Base-by-base conservation (phyloP, 2,797 vertebrate genomes). In the Rhadinocentrus ornatus region DNA sequence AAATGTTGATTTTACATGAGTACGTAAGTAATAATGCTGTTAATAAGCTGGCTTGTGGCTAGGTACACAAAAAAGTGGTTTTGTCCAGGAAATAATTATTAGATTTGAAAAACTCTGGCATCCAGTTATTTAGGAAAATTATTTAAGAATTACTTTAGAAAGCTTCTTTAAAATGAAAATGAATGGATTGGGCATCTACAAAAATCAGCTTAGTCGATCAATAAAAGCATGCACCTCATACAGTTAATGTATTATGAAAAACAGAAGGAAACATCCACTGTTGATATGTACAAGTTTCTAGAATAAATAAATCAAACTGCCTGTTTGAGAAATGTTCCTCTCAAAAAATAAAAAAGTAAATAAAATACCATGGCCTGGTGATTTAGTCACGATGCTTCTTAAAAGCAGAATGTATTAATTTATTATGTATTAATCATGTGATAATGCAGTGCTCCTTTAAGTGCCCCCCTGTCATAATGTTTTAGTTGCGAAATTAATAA, bases 401-500 rank as follows among this genome's bases (percentile, higher is more conserved):
- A 29, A 3, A 16, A 13, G 10, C 15, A 55, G 3, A 55, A 7
- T 55, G 53, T 55, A 32, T 32, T 32, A 32, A 32, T 32, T 6
- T 32, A 32, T 32, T 32, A 32, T 32, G 4, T 32, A 32, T 68
- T 27, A 24, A 50, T 62, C 37, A 74, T 54, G 7, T 60, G 46
- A 29, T 64, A 63, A 62, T 31, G 39, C 39, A 55, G 27, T 29
- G 15, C 44, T 68, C 29, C 37, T 10, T 6, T 3, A 65, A 69
- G 11, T 16, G 10, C 34, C 9, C 34, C 34, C 2, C 29, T 63
- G 31, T 46, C 34, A 55, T 59, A 52, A 66, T 62, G n/a, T 67
- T 55, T 54, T 12, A 68, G 50, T 52, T 62, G 31, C 55, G 11
- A 71, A 37, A 69, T 67, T 29, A 67, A 72, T 73, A 46, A 62